A percentile compares a stretch with the other conserved stretches of the same genome.
Conservation (phyloP, 2,113 vertebrate genomes). For the Atrichornis clamosus region DNA sequence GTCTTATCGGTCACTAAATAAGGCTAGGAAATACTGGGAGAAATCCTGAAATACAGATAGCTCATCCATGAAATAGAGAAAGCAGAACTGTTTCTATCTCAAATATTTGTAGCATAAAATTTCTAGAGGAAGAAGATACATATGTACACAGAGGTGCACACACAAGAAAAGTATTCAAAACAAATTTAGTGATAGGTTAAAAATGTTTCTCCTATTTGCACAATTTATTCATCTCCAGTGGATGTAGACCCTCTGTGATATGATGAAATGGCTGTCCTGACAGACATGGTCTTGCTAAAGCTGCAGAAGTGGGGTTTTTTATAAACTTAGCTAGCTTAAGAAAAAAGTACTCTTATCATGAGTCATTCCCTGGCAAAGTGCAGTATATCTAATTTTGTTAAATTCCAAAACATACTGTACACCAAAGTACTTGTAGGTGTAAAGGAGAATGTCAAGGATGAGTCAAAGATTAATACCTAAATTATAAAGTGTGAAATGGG, state of each 20-base stretch:
- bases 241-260: not conserved
- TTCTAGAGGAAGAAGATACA: not conserved
- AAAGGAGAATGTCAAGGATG: slow-evolving; percentile 75
- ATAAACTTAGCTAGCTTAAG: not conserved
- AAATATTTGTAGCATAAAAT: not conserved
- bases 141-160: not conserved
- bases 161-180: not conserved
- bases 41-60: not conserved
- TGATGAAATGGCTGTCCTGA: not conserved
- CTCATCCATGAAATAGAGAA: not conserved
- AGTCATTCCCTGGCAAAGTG: slow-evolving; percentile 46
- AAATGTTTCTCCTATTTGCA: not conserved
- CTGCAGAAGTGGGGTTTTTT: not conserved
- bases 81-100: not conserved
- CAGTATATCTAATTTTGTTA: slow-evolving; percentile 62
- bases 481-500: slow-evolving; percentile 66
- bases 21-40: not conserved
- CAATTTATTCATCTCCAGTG: not conserved
- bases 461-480: slow-evolving; percentile 79
- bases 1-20: not conserved
- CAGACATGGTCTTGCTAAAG: not conserved
- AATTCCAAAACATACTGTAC: slow-evolving; percentile 65
- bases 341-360: slow-evolving; percentile 4
- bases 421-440: slow-evolving; percentile 74
- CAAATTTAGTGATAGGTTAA: not conserved